Conservation (phyloP, 2,888 invertebrate species). For the Laspeyria flexula region DNA sequence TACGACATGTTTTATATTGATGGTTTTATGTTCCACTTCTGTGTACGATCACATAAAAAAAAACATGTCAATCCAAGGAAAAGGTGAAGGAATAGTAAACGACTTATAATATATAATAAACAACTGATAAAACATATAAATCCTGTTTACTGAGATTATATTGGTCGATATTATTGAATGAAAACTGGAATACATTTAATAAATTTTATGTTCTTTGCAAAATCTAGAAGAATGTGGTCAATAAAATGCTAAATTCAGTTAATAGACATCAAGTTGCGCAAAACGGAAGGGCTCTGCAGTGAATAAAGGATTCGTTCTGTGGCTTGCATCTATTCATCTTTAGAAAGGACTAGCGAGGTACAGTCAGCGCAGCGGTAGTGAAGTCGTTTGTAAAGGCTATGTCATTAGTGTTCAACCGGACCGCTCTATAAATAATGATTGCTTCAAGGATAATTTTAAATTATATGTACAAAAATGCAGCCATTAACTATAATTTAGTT, state of each 20-base stretch:
- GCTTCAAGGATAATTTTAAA: conserved; percentile 32
- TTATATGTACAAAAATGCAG: conserved; percentile 25
- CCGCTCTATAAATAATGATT: conserved; percentile 28
- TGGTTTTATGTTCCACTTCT: conserved; percentile 53
- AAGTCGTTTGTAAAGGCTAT: conserved; percentile 19
- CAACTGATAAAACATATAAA: not conserved
- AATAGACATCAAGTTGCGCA: not conserved
- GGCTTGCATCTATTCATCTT: conserved; percentile 15
- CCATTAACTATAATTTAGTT: conserved; percentile 33
- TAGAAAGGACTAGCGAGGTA: conserved; percentile 3
- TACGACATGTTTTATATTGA: conserved; percentile 70
- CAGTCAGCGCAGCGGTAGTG: not conserved
- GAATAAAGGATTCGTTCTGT: conserved; percentile 18
- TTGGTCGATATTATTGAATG: not conserved
- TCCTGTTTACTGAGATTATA: not conserved
- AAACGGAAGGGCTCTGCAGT: conserved; percentile 6
- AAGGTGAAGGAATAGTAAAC: conserved; percentile 1
- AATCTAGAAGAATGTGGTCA: not conserved
- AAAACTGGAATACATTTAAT: not conserved
- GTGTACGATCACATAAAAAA: conserved; percentile 21
- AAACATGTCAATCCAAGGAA: conserved; percentile 10
- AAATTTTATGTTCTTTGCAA: not conserved
- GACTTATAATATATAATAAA: not conserved
- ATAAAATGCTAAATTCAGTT: conserved; percentile 2
- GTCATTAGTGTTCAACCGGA: conserved; percentile 31